These are phyloP conservation scores for Pseudopodoces humilis DNA, from an alignment of 2,113 vertebrate species.

Conservation along the genomic window DNA sequence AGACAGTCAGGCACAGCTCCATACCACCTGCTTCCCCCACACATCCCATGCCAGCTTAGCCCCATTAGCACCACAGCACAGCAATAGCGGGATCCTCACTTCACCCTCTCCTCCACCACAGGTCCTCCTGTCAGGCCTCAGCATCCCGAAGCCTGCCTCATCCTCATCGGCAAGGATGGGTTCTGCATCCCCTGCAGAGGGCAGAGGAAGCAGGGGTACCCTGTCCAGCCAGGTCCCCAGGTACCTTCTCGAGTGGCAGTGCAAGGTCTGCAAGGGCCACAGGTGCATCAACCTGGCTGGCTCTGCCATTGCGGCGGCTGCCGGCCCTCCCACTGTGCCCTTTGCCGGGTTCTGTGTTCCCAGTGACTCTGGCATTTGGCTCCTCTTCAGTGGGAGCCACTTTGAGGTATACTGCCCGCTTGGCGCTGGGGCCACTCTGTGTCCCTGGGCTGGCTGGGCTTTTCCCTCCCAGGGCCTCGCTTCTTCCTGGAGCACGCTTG, in stretches of 20 bases:
- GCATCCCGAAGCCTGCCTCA: neutral
- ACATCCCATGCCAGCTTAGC: neutral
- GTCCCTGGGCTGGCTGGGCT: slow-evolving; percentile 63
- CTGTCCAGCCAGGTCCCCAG: neutral
- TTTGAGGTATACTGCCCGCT: slow-evolving; percentile 73
- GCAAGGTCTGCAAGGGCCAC: neutral
- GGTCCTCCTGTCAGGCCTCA: neutral
- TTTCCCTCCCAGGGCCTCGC: slow-evolving; percentile 67
- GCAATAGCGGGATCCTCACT: neutral
- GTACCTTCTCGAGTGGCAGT: slow-evolving; percentile 34
- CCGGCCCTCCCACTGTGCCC: neutral
- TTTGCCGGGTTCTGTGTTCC: slow-evolving; percentile 11
- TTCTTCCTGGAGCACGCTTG: slow-evolving; percentile 78
- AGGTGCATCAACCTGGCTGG: neutral
- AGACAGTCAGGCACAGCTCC: neutral
- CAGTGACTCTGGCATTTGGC: slow-evolving; percentile 8
- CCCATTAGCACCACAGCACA: neutral
- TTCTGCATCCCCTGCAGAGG: neutral
- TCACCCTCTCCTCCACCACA: neutral
- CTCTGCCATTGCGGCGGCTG: slow-evolving; percentile 10
- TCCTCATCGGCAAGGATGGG: rapidly evolving
- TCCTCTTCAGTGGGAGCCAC: slow-evolving; percentile 61
- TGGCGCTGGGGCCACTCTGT: slow-evolving; percentile 72
- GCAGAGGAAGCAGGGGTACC: neutral
- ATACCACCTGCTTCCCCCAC: rapidly evolving